Percentiles rank a stretch among this genome's conserved stretches.
These are phyloP conservation scores for Eulacestoma nigropectus DNA, from an alignment of 2,113 vertebrate genomes.

Conservation along the genomic window DNA sequence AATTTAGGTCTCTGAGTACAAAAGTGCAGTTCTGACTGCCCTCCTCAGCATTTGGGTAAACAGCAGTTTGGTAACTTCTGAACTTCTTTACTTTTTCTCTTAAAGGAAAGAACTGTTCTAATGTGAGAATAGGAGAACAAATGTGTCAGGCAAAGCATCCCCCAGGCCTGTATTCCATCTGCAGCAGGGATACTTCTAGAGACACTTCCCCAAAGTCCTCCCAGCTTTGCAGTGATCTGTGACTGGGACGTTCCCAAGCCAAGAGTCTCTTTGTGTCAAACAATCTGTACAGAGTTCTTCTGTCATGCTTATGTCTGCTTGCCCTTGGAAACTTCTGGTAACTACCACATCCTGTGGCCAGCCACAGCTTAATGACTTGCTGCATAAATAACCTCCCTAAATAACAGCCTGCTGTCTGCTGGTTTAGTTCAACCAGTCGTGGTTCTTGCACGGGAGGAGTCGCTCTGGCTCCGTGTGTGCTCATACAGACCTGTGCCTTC, in stretches of 20 bases:
- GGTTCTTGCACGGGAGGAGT: background rate
- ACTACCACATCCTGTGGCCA: background rate
- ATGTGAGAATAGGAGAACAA: background rate
- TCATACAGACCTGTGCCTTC: background rate
- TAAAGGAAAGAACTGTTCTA: background rate
- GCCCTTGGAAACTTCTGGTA: background rate
- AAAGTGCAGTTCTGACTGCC: background rate
- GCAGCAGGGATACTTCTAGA: background rate
- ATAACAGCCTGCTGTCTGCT: background rate
- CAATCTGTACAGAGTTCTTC: background rate
- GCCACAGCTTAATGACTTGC: background rate
- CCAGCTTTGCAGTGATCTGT: background rate
- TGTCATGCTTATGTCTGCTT: background rate
- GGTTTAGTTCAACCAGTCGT: rapidly evolving
- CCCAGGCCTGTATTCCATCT: background rate
- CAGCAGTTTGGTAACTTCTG: background rate
- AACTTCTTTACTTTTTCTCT: background rate
- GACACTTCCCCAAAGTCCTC: background rate
- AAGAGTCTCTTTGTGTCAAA: background rate
- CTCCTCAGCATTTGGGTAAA: background rate
- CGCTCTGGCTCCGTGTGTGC: background rate
- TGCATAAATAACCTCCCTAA: background rate
- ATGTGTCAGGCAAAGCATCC: background rate
- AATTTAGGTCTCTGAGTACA: background rate
- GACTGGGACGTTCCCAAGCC: background rate